Conservation (phyloP, 2,113 vertebrate genomes). For the Dermatemys mawii region DNA sequence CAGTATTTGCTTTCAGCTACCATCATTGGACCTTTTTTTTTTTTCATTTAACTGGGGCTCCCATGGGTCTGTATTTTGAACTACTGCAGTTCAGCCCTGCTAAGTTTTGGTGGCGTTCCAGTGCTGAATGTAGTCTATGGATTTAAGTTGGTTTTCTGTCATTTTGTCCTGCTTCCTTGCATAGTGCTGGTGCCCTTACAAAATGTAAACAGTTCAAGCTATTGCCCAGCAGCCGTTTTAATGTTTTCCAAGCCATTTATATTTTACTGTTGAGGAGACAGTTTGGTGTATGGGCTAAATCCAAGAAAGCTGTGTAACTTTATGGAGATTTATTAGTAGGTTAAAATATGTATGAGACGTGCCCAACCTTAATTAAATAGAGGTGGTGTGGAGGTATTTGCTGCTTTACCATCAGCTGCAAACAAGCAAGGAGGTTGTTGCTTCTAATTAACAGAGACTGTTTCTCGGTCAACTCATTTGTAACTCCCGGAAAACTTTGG, state of each 20-base stretch:
- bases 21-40: too few species aligned
- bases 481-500: neutral
- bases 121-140: neutral
- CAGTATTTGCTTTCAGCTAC: neutral
- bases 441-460: neutral
- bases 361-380: neutral
- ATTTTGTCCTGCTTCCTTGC: neutral
- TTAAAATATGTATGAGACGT: neutral
- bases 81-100: neutral
- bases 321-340: neutral
- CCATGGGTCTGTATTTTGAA: neutral
- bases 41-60: neutral
- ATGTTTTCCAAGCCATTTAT: rapidly evolving
- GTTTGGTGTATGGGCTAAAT: neutral
- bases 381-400: neutral
- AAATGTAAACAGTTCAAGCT: neutral
- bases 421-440: neutral
- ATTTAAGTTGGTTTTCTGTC: neutral
- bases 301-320: slow-evolving; percentile 14
- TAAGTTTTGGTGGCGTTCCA: slow-evolving; percentile 22
- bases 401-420: neutral
- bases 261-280: neutral
- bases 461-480: neutral
- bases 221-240: neutral
- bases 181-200: neutral